phyloP scores from a whole-genome alignment of 2,113 vertebrate species.

The mouse (Mus musculus) region DNA sequence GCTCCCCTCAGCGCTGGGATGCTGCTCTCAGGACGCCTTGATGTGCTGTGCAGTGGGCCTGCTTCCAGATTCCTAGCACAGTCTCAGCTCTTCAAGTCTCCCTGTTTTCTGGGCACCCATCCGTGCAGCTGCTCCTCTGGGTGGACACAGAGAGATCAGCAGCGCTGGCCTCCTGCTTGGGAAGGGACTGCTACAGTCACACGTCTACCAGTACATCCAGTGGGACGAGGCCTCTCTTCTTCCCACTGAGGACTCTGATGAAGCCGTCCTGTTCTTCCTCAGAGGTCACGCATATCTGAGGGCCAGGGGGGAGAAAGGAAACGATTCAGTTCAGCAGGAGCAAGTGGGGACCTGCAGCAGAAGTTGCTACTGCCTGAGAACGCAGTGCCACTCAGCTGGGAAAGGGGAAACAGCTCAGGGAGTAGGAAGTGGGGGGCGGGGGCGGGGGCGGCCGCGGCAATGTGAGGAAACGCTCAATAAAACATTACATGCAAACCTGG shows the following conservation, averaged over 20 bases:
- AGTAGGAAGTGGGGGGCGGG: fast-evolving
- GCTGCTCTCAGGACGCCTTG: constrained; percentile 30
- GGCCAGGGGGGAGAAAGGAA: constrained; percentile 58
- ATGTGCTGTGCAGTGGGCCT: not conserved
- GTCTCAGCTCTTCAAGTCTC: constrained; percentile 78
- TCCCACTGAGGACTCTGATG: constrained; percentile 94
- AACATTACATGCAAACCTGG: not conserved
- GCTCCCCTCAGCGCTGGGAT: constrained; percentile 48
- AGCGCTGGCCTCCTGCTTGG: constrained; percentile 79
- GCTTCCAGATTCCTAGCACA: constrained; percentile 64
- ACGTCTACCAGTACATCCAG: constrained; percentile 94
- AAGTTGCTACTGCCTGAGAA: not conserved
- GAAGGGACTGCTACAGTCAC: constrained; percentile 86
- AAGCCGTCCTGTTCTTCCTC: constrained; percentile 94
- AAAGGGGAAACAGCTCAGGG: not conserved
- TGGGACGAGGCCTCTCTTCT: constrained; percentile 96
- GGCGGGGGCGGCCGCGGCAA: fast-evolving
- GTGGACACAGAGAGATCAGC: constrained; percentile 81
- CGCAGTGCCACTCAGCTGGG: not conserved
- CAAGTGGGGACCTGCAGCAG: not conserved
- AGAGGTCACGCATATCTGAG: constrained; percentile 94
- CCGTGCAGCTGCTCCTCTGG: constrained; percentile 51
- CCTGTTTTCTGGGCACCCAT: constrained; percentile 74
- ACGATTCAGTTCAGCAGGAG: not conserved
- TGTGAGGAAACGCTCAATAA: not conserved